Conservation (phyloP, 2,888 invertebrate species). For the Pecten maximus region DNA sequence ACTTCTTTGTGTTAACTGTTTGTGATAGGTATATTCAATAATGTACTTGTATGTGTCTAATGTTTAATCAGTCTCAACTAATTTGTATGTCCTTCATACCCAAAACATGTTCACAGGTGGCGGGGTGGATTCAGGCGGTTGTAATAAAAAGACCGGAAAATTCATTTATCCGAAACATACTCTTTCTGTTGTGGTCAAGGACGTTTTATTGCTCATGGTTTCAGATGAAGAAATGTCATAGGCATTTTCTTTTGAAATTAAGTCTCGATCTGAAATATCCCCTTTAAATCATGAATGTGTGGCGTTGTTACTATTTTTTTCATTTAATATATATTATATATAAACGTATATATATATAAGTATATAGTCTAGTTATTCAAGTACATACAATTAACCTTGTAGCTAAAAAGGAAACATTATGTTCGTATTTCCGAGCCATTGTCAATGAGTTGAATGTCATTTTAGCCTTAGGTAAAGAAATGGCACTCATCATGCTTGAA, state of each 20-base stretch:
- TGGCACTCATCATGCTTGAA: background rate
- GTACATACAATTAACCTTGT: background rate
- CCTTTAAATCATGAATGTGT: background rate
- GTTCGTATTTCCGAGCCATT: slow-evolving; percentile 23
- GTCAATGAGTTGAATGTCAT: background rate
- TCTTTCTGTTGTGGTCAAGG: background rate
- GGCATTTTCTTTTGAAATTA: background rate
- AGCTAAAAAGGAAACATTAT: background rate
- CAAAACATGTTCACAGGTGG: background rate
- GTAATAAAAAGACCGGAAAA: background rate
- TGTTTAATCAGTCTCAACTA: background rate
- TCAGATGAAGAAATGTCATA: background rate
- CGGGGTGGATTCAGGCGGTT: slow-evolving; percentile 30
- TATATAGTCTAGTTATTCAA: background rate
- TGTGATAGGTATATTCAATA: slow-evolving; percentile 6
- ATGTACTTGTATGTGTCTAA: background rate
- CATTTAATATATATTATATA: background rate
- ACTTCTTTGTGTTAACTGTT: background rate
- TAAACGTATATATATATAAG: background rate
- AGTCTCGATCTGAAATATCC: background rate
- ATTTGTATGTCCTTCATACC: background rate
- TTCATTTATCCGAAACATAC: background rate
- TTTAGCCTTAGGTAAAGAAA: background rate
- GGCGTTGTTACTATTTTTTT: background rate
- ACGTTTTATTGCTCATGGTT: background rate